Evolutionary conservation across 1,140 invertebrate species (phyloP).

Genomic region (Uloborus diversus): DNA sequence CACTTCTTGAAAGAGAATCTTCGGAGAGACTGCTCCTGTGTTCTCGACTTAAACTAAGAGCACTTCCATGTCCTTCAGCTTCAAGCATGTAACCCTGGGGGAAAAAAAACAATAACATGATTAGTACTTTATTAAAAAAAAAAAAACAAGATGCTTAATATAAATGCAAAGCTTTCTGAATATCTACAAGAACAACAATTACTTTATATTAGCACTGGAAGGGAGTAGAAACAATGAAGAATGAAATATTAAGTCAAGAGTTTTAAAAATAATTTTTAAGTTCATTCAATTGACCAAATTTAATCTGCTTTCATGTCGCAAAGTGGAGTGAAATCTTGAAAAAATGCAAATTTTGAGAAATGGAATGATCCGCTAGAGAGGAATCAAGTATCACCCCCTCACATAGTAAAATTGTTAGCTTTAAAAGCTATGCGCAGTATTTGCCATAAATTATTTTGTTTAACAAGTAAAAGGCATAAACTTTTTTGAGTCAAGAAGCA

Average conservation of each 20-base stretch:
- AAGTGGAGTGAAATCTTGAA: no score
- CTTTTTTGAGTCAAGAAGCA: no score
- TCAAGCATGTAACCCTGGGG: slow-evolving; percentile 39
- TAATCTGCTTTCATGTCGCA: no score
- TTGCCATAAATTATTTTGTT: no score
- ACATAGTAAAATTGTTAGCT: no score
- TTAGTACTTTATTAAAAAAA: not conserved
- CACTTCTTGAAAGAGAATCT: slow-evolving; percentile 84
- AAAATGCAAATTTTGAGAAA: no score
- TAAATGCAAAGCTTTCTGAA: not conserved
- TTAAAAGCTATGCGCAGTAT: no score
- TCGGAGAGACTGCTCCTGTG: slow-evolving; percentile 74
- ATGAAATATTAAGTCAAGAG: no score
- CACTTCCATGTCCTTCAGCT: slow-evolving; percentile 29
- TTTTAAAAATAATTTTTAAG: not conserved
- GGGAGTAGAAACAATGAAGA: not conserved
- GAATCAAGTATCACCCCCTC: no score
- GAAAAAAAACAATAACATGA: not conserved
- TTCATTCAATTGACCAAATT: not conserved
- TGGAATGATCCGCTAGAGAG: no score
- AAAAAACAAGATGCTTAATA: not conserved
- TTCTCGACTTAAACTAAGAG: slow-evolving; percentile 8
- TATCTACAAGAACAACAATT: not conserved
- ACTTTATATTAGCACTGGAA: not conserved
- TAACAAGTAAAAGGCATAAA: no score